These are phyloP conservation scores for Agrotis clavis DNA, from an alignment of 2,888 invertebrate species.

Conservation along the genomic window DNA sequence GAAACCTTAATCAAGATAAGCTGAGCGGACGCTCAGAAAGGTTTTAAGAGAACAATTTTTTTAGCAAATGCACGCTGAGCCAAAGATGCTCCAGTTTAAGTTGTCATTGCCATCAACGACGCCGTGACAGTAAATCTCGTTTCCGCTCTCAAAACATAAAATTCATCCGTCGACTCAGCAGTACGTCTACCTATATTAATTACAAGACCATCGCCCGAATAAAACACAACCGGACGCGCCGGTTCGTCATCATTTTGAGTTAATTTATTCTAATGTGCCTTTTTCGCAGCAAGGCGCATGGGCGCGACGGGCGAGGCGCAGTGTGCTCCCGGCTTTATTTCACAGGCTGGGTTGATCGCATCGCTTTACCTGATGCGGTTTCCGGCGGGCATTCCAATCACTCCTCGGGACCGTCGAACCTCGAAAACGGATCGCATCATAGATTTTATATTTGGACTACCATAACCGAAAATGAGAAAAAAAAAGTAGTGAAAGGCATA, in stretches of 20 bases:
- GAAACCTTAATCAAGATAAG: slow-evolving; percentile 86
- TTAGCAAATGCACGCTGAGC: slow-evolving; percentile 73
- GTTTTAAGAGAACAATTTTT: slow-evolving; percentile 79
- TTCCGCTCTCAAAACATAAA: slow-evolving; percentile 71
- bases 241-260: slow-evolving; percentile 74
- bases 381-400: slow-evolving; percentile 84
- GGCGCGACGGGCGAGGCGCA: slow-evolving; percentile 63
- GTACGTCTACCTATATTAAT: slow-evolving; percentile 69
- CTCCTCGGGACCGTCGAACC: slow-evolving; percentile 62
- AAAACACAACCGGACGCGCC: slow-evolving; percentile 74
- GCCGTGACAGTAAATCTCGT: slow-evolving; percentile 66
- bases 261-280: slow-evolving; percentile 79
- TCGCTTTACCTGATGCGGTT: slow-evolving; percentile 84
- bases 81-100: slow-evolving; percentile 60
- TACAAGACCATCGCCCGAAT: slow-evolving; percentile 74
- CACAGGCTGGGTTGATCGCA: slow-evolving; percentile 71
- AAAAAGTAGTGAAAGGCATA: not conserved
- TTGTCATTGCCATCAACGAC: slow-evolving; percentile 62
- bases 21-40: slow-evolving; percentile 74
- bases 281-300: slow-evolving; percentile 73
- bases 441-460: slow-evolving; percentile 44
- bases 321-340: slow-evolving; percentile 62
- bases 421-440: slow-evolving; percentile 61
- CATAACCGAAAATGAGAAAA: slow-evolving; percentile 32
- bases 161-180: slow-evolving; percentile 62